Conservation (phyloP, 2,113 vertebrate species). For the Ariopsis seemanni region DNA sequence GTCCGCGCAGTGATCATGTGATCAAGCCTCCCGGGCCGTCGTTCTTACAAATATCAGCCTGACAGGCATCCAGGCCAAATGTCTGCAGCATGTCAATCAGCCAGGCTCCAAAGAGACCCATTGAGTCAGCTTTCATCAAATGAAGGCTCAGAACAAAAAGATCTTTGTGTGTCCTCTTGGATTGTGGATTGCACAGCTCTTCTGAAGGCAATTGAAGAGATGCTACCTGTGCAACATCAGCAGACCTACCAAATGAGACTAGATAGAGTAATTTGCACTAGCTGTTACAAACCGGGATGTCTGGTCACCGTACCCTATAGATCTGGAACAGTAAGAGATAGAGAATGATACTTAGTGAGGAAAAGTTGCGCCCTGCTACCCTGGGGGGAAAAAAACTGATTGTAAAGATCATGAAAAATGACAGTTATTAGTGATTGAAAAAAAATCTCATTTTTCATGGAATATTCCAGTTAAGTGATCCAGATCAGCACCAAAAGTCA, state of each 20-base stretch:
- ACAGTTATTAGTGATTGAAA: too few relatives aligned
- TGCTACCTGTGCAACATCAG: conserved; percentile 14
- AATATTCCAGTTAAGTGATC: too few relatives aligned
- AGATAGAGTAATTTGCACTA: too few relatives aligned
- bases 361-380: too few relatives aligned
- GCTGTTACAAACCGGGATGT: too few relatives aligned
- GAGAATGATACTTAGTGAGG: too few relatives aligned
- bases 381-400: too few relatives aligned
- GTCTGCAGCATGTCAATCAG: conserved; percentile 53
- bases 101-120: conserved; percentile 40
- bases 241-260: not conserved
- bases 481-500: too few relatives aligned
- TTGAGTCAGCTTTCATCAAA: conserved; percentile 47
- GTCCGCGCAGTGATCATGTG: conserved; percentile 32
- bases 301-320: too few relatives aligned
- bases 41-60: conserved; percentile 40
- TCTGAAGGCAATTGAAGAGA: conserved; percentile 10
- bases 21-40: not conserved
- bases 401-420: too few relatives aligned
- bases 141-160: conserved; percentile 43
- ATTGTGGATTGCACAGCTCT: conserved; percentile 14
- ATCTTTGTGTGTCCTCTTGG: conserved; percentile 42
- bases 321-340: too few relatives aligned
- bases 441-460: too few relatives aligned
- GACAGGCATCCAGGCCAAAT: conserved; percentile 50